Base-by-base conservation (phyloP, 2,888 invertebrate species). In the Spialia ferax region DNA sequence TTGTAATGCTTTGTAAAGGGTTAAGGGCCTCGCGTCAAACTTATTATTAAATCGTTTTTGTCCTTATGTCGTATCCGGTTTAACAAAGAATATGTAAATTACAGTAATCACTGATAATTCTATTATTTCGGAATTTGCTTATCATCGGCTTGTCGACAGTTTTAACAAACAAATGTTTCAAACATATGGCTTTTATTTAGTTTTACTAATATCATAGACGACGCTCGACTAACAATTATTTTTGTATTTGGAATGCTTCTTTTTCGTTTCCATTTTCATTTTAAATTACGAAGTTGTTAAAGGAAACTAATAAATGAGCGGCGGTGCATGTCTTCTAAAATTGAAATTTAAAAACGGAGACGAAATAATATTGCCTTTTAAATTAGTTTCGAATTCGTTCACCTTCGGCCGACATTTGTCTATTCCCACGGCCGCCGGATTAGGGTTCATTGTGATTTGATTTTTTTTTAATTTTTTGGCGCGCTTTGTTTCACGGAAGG, bases 31-130 rank as follows among this genome's bases (percentile, higher is more conserved):
- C 72, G 82, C 85, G 85, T 86, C 87, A 85, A 89, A 90, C 87
- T 88, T 92, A 87, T 91, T 92, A 93, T 93, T 93, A 93, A 91
- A 92, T 88, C 90, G 89, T 93, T 93, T 93, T 92, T 92, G 90
- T 92, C 91, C 91, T 88, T 85, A 82, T 87, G 87, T 83, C 83
- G 84, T 83, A 89, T 93, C 93, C 93, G 91, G 92, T 86, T 75
- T 82, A 81, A 87, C 86, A 89, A 89, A 86, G 89, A 86, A 91
- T 89, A 92, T 91, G 86, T 91, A 92, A 92, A 93, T 93, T 89
- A 91, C 85, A 82, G 87, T 89, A 91, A 92, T 91, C 91, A 87
- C 85, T 90, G 89, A 91, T 93, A 91, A 93, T 92, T 92, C 91
- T 91, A 92, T 93, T 92, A 91, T 88, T 86, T 83, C 79, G 80